Percentiles rank a stretch among this genome's conserved stretches.
Evolutionary conservation across 2,888 invertebrate species (phyloP).

Genomic region (Agrochola litura): DNA sequence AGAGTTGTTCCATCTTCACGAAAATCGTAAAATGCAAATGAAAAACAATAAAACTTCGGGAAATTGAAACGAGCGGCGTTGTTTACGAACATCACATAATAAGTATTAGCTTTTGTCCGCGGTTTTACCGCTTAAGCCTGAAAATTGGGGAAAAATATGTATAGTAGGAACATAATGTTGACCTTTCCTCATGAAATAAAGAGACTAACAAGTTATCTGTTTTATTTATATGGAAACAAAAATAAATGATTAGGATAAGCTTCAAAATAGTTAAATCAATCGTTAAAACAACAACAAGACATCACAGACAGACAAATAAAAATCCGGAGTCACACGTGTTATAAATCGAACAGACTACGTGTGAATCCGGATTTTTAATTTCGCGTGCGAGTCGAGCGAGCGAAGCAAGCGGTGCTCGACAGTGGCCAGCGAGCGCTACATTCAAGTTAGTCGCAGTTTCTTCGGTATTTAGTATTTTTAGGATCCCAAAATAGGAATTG

Average conservation of each 20-base stretch:
- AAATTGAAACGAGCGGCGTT: slow-evolving; percentile 47
- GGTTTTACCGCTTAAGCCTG: slow-evolving; percentile 12
- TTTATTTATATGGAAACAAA: neutral
- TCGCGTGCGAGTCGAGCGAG: neutral
- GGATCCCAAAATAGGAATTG: neutral
- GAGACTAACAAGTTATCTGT: neutral
- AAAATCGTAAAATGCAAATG: slow-evolving; percentile 63
- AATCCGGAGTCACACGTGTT: no score
- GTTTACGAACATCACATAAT: slow-evolving; percentile 36
- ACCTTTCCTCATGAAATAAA: slow-evolving; percentile 1
- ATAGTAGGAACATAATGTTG: neutral
- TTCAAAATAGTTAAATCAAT: neutral
- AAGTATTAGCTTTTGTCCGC: slow-evolving; percentile 22
- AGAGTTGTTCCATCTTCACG: slow-evolving; percentile 20
- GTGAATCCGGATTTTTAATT: no score
- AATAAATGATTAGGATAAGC: neutral
- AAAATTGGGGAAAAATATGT: slow-evolving; percentile 5
- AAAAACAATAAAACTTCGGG: slow-evolving; percentile 48
- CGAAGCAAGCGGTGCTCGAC: neutral
- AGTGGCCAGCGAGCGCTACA: no score
- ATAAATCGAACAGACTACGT: no score
- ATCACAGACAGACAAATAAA: no score
- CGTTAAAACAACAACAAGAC: neutral
- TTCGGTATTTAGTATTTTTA: neutral
- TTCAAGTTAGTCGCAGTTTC: neutral